Base-by-base conservation (phyloP, 2,888 invertebrate genomes). In the Athalia circularis region DNA sequence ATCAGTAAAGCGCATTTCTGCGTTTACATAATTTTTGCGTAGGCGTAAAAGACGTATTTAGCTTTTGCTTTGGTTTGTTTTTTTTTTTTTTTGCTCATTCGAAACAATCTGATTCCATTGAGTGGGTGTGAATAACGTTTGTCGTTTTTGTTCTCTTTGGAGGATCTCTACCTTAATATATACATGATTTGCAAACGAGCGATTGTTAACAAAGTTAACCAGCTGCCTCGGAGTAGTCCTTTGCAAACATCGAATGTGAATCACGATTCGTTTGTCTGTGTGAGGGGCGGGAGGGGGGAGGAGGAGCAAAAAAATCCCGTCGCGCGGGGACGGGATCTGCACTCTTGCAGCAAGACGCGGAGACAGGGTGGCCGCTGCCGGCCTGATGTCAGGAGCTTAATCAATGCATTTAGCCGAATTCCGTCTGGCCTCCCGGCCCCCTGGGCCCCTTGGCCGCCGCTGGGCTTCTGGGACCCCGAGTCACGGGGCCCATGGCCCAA, bases 341-440 rank as follows among this genome's bases (percentile, higher is more conserved):
- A 0, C 62, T 45, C 43, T n/a, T 65, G 75, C 29, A 75, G 15
- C 50, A 62, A 62, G 29, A 64, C 75, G 29, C 29, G 75, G 75
- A 75, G 75, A 62, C 72, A 62, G 75, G 75, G 75, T 75, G 75
- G 75, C 75, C 75, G 62, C 62, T 7, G 43, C 62, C 75, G 64
- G 77, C 15, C 65, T 87, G 85, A 88, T 88, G 89, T 88, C 88
- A 88, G 87, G 86, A 85, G 87, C 88, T 90, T 90, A 90, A 90
- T 90, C 90, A 89, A 90, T 90, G 89, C 89, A 89, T 90, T 90
- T 90, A 89, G 87, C 88, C 87, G 90, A 89, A 90, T 90, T 90
- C 90, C 88, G 88, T 89, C 90, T 88, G 89, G 75, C 64, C 75
- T 75, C 75, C 75, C 62, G 64, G 75, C 75, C 75, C 64, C 72